Base-by-base conservation (phyloP, 2,888 invertebrate species). In the Hipparchia semele region DNA sequence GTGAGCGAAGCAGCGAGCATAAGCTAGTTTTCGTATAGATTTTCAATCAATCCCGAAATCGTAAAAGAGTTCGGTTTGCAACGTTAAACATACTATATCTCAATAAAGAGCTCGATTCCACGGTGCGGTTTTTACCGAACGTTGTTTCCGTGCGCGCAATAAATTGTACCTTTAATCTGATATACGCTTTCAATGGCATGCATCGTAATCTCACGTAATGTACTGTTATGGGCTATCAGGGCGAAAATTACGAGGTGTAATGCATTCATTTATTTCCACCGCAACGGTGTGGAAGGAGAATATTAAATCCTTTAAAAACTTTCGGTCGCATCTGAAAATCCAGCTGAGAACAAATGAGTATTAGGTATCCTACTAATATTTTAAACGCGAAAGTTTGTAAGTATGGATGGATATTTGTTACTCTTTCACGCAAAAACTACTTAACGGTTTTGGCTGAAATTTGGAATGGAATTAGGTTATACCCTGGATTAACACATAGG, bases 81-180 rank as follows among this genome's bases (percentile, higher is more conserved):
- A 49, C 51, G 6, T 53, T 9, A 7, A 10, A 6, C 51, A 51
- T 64, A 64, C 51, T 46, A 49, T 39, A 65, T 65, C 51, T 51
- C 23, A 53, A 65, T 65, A 53, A 65, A 64, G 39, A 53, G 33
- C 53, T 51, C 53, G 10, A 6, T 65, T 33, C 65, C 23, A 53
- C 2, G 7, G 10, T 51, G 65, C 2, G 67, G 56, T 58, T 67
- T 67, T 67, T 58, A 8, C 67, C 6, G 58, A 67, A 58, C 56
- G 46, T 23, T 67, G 58, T 67, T 67, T 58, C 56, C 67, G 23
- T 13, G 56, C 33, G n/a, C 56, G 9, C 23, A 13, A 67, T 67
- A 67, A 67, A 67, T 67, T 23, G n/a, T 56, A 58, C 58, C 67
- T 67, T 67, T 67, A 67, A 67, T 67, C 67, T 67, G 67, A 67